phyloP scores from a whole-genome alignment of 2,888 invertebrate genomes.

The Eumerus sabulonum region DNA sequence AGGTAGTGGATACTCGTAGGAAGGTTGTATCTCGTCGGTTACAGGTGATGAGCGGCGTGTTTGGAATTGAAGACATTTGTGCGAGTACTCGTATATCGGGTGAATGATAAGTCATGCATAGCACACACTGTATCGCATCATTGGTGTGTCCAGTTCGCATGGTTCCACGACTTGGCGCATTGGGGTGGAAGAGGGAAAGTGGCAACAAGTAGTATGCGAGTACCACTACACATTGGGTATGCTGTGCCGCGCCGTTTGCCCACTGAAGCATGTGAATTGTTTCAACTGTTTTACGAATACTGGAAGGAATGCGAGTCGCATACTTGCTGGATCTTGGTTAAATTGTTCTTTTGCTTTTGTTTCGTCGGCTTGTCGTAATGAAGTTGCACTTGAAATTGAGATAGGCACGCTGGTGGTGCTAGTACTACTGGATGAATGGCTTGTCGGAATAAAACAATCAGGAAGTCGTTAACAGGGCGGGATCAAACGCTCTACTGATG shows the following conservation, averaged over 20 bases:
- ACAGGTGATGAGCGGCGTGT: too few relatives aligned
- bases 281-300: constrained; percentile 54
- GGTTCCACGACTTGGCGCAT: too few relatives aligned
- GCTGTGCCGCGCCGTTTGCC: constrained; percentile 38
- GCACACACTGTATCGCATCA: constrained; percentile 38
- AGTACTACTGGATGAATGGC: neutral
- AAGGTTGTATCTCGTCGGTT: too few relatives aligned
- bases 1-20: too few relatives aligned
- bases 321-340: constrained; percentile 28
- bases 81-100: constrained; percentile 19
- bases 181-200: too few relatives aligned
- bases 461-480: too few relatives aligned
- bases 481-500: too few relatives aligned
- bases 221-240: constrained; percentile 11
- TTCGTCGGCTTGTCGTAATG: constrained; percentile 21
- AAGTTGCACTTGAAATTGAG: constrained; percentile 61
- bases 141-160: constrained; percentile 20
- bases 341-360: constrained; percentile 18
- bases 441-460: too few relatives aligned
- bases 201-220: neutral
- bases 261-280: constrained; percentile 61
- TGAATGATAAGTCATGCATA: constrained; percentile 63
- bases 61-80: constrained; percentile 49
- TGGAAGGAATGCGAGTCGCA: constrained; percentile 57
- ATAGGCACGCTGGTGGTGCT: constrained; percentile 46